Evolutionary conservation across 2,113 vertebrate species (phyloP), one percentile per base, ranked within the genome.

Genomic region (human): DNA sequence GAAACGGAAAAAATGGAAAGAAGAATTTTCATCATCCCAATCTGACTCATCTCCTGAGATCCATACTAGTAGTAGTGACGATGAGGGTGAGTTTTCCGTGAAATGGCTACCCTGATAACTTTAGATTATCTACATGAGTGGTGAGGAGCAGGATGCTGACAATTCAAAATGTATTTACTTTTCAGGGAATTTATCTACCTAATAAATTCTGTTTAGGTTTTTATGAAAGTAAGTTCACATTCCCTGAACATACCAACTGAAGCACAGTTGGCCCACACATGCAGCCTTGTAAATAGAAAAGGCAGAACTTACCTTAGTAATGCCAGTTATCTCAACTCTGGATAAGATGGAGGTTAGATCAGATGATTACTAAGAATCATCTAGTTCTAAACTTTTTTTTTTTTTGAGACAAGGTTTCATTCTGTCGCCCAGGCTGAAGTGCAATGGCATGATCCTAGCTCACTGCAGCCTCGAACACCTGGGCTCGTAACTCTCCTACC

Each of bases 1-100:
- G 98, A 99, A 99, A 98, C 99, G 99, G 98, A 99, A 99, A 98
- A 99, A 99, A 94, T 99, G 99, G 99, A 99, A 99, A 98, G 99
- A 99, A 97, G 99, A 99, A 93, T 99, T 99, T 96, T 99, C 99
- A 5, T 98, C 99, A 32, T 98, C 99, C 27, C 99, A 99, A 5
- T 99, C 99, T 0, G 99, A 99, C 90, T 99, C 99, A 92, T 99
- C 99, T 93, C 99, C 99, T 79, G 99, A 99, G 95, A 99, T 99
- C 78, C 99, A 98, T 78, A 97, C 94, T 79, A 96, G 73, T 80
- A 96, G 93, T 70, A 99, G 98, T 93, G 99, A 99, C 73, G 99
- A 99, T 73, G 99, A 99, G 95, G 99, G 99, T 99, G 96, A 99
- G 98, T 57, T 75, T 61, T 75, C 82, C 48, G 25, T 86, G 59